Conservation (phyloP, 1,140 invertebrate genomes). For the Mylabris phalerata region DNA sequence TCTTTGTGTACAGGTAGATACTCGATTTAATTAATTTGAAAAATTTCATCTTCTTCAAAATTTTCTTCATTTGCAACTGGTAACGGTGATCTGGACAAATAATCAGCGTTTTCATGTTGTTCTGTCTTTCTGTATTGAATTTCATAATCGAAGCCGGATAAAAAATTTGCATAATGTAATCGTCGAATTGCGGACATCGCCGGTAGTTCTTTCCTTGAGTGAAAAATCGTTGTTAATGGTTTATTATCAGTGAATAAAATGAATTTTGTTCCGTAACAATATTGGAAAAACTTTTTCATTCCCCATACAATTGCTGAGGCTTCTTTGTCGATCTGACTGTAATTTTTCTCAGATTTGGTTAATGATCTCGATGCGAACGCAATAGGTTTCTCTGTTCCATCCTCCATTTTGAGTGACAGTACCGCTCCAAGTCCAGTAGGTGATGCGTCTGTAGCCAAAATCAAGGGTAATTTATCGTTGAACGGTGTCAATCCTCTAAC, state of each 20-base stretch:
- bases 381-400: conserved; percentile 19
- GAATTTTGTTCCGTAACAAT: conserved; percentile 30
- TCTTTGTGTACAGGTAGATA: background rate
- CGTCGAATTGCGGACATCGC: conserved; percentile 23
- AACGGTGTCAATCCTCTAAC: conserved; percentile 26
- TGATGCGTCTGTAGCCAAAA: conserved; percentile 7
- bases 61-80: background rate
- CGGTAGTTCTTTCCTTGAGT: conserved; percentile 28
- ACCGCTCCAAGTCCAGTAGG: background rate
- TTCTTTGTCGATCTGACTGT: conserved; percentile 27
- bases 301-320: conserved; percentile 24
- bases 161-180: conserved; percentile 31
- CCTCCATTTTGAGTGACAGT: background rate
- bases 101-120: conserved; percentile 10
- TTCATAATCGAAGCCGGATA: conserved; percentile 28
- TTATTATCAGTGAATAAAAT: conserved; percentile 37
- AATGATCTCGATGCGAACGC: conserved; percentile 23
- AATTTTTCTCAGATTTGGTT: conserved; percentile 21
- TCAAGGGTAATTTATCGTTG: conserved; percentile 9
- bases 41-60: background rate
- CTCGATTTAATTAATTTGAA: background rate
- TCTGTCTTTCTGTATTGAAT: conserved; percentile 6
- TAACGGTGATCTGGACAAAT: conserved; percentile 2
- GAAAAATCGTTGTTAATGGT: conserved; percentile 31
- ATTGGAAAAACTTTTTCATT: conserved; percentile 23